Evolutionary conservation across 2,113 vertebrate species (phyloP).

Genomic region (Toxostoma redivivum): DNA sequence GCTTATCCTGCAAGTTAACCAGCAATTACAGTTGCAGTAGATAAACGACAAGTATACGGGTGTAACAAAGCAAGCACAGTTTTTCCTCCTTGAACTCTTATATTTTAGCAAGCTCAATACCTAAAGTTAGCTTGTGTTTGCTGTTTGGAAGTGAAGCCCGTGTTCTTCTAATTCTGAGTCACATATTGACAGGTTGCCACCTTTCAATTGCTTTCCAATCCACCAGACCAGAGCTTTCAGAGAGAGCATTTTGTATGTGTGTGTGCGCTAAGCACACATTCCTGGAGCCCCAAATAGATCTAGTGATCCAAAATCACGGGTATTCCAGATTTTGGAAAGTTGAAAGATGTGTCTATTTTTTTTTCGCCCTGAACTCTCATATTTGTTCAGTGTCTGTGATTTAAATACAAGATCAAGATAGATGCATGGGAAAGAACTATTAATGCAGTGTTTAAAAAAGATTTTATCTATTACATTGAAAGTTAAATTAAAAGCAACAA

Average conservation of each 20-base stretch:
- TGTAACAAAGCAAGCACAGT: background rate
- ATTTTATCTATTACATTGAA: slow-evolving; percentile 43
- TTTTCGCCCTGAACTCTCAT: background rate
- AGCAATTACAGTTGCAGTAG: background rate
- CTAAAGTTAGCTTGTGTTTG: background rate
- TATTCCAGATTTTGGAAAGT: background rate
- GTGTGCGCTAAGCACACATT: background rate
- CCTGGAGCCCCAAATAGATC: background rate
- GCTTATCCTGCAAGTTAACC: background rate
- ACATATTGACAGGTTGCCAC: background rate
- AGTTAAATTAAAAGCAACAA: slow-evolving; percentile 64
- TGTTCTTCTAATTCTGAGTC: background rate
- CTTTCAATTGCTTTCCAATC: background rate
- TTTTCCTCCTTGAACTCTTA: background rate
- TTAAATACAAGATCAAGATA: background rate
- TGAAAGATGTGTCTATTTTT: background rate
- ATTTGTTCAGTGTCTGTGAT: background rate
- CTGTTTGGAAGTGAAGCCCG: background rate
- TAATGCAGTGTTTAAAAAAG: background rate
- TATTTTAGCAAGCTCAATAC: background rate
- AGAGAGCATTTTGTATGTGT: background rate
- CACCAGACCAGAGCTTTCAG: background rate
- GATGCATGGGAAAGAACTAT: background rate
- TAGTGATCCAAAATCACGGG: background rate
- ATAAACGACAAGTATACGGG: background rate